Evolutionary conservation across 2,888 invertebrate genomes (phyloP), one percentile per base, ranked within the genome.

Genomic region (Bombylius discolor): DNA sequence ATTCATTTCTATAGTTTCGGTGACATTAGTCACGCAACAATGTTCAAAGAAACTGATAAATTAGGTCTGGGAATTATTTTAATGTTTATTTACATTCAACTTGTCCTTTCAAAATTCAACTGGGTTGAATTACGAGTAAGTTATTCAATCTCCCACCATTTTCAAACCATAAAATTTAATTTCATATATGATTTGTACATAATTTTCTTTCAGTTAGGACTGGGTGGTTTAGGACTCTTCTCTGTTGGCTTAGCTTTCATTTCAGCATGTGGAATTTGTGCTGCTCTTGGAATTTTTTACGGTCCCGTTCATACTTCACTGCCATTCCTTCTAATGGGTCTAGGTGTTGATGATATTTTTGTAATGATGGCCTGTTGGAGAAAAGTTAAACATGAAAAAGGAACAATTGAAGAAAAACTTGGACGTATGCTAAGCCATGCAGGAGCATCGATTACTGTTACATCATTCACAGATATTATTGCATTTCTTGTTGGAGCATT

Each of bases 311-410:
- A 91, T 69, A 84, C 86, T 11, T 85, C 89, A 13, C 72, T 90
- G 58, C 89, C 89, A 7, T 89, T 91, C 71, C 77, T 91, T 57
- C 69, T 91, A 14, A 82, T 90, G 80, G 89, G 89, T 59, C 79
- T 88, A 62, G 79, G 86, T 44, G 82, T 90, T 33, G 90, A 90
- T 65, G 90, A 91, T 67, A 87, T 89, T 81, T 89, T 91, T 71
- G 87, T 91, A 0, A 86, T 90, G 75, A 81, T 84, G 75, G 84
- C 86, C 31, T 84, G 85, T 67, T 87, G 85, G 85, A 81, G 83
- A 59, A 82, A 85, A 66, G 68, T 83, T 13, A 73, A 80, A 11
- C 76, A 79, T 60, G 70, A 73, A 50, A 71, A 75, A 55, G 76
- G 78, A 62, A 77, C 80, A 61, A 66, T 85, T 39, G 78, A 80